Percentiles rank a stretch among this genome's conserved stretches.
Evolutionary conservation across 2,888 invertebrate species (phyloP).

Genomic region (Scaeva pyrastri): DNA sequence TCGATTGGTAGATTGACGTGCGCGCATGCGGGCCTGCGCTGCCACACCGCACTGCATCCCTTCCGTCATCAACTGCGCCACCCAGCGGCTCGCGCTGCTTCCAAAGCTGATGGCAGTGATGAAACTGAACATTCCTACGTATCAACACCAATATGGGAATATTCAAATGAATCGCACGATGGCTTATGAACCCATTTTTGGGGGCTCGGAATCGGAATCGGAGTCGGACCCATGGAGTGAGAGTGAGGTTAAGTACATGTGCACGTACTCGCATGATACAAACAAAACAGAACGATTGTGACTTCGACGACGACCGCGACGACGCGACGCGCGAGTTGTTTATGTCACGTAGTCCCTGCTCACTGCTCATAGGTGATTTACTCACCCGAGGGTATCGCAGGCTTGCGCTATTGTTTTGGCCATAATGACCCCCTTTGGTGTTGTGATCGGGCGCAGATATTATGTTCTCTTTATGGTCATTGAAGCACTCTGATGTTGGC

Average conservation of each 20-base stretch:
- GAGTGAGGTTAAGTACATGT: slow-evolving; percentile 73
- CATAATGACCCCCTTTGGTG: slow-evolving; percentile 73
- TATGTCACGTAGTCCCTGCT: slow-evolving; percentile 73
- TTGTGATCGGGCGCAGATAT: slow-evolving; percentile 68
- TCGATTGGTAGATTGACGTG: slow-evolving; percentile 70
- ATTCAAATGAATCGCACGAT: slow-evolving; percentile 72
- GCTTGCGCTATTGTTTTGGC: slow-evolving; percentile 68
- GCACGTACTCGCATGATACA: slow-evolving; percentile 55
- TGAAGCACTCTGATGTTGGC: slow-evolving; percentile 57
- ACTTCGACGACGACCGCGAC: too few relatives aligned
- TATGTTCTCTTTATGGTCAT: slow-evolving; percentile 70
- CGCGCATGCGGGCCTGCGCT: slow-evolving; percentile 58
- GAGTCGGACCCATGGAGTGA: slow-evolving; percentile 55
- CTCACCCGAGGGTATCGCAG: slow-evolving; percentile 68
- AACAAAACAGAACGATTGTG: slow-evolving; percentile 6
- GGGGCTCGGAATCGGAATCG: too few relatives aligned
- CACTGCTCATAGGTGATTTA: slow-evolving; percentile 70
- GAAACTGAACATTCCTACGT: slow-evolving; percentile 57
- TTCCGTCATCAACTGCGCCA: neutral
- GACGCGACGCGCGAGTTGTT: slow-evolving; percentile 68
- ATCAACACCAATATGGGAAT: slow-evolving; percentile 60
- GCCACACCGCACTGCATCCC: neutral
- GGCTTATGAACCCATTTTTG: slow-evolving; percentile 73
- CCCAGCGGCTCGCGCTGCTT: neutral
- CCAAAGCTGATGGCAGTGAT: slow-evolving; percentile 46